These are phyloP conservation scores for Apteryx mantelli DNA, from an alignment of 2,113 vertebrate species.

Conservation along the genomic window DNA sequence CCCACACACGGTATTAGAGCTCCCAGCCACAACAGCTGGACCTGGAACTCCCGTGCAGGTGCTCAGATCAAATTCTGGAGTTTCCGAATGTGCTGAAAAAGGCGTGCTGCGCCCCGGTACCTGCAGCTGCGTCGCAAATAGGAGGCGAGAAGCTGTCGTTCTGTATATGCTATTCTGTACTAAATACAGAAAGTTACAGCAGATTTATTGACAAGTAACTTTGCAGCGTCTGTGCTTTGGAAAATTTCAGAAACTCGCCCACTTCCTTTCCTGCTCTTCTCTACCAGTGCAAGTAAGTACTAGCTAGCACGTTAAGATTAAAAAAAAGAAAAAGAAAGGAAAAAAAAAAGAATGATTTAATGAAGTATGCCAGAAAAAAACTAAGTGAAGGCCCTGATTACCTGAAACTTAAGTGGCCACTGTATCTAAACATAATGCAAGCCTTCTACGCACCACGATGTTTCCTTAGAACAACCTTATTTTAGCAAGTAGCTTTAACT, in stretches of 20 bases:
- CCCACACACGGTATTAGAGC: rapidly evolving
- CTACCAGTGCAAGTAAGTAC: neutral
- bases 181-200: rapidly evolving
- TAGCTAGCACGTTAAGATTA: rapidly evolving
- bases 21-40: neutral
- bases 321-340: neutral
- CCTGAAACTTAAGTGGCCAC: neutral
- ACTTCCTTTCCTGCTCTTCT: neutral
- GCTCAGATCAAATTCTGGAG: neutral
- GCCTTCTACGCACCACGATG: rapidly evolving
- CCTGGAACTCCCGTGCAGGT: neutral
- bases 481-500: neutral
- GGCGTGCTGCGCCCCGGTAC: neutral
- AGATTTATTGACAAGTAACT: neutral
- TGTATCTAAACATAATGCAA: neutral
- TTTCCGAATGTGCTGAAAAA: neutral
- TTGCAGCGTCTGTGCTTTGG: rapidly evolving
- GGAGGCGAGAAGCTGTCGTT: neutral
- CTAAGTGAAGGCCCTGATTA: neutral
- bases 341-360: neutral
- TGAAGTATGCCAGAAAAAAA: neutral
- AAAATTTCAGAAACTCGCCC: neutral
- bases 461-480: neutral
- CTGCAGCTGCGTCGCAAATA: rapidly evolving
- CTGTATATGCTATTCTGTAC: rapidly evolving